phyloP scores from a whole-genome alignment of 2,888 invertebrate species.

The Formica aserva region DNA sequence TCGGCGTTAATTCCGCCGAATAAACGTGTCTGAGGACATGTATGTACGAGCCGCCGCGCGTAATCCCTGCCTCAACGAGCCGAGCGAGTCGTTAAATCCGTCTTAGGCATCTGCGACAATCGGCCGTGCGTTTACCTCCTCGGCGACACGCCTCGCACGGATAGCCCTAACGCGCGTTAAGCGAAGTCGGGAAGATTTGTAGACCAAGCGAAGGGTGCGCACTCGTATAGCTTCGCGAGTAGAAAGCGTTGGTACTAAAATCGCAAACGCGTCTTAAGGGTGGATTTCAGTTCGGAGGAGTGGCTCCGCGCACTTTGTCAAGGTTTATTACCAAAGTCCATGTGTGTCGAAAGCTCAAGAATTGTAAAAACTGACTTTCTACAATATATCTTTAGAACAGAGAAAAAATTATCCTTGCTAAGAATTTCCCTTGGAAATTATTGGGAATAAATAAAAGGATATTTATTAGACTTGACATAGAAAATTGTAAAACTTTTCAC shows the following conservation, averaged over 20 bases:
- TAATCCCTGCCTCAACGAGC: constrained; percentile 57
- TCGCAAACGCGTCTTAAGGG: constrained; percentile 69
- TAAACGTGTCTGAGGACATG: constrained; percentile 45
- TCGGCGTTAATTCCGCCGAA: constrained; percentile 36
- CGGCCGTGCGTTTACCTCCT: constrained; percentile 58
- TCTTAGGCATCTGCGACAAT: constrained; percentile 68
- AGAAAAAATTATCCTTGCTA: not conserved
- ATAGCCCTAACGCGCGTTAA: constrained; percentile 54
- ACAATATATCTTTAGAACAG: not conserved
- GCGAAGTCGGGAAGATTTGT: constrained; percentile 72
- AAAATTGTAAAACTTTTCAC: too few relatives aligned
- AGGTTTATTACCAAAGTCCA: constrained; percentile 8
- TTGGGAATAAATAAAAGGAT: too few relatives aligned
- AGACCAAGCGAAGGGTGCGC: constrained; percentile 32
- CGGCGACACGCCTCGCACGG: constrained; percentile 49
- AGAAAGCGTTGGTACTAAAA: constrained; percentile 55
- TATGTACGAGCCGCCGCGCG: constrained; percentile 46
- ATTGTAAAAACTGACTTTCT: not conserved
- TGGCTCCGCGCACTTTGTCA: constrained; percentile 36
- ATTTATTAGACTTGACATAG: too few relatives aligned
- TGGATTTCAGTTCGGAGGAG: constrained; percentile 55
- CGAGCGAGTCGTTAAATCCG: constrained; percentile 62
- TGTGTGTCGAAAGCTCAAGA: not conserved
- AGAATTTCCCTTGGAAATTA: not conserved
- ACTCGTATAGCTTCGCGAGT: constrained; percentile 40